Evolutionary conservation across 2,888 invertebrate species (phyloP).

Genomic region (Gryllus longicercus): DNA sequence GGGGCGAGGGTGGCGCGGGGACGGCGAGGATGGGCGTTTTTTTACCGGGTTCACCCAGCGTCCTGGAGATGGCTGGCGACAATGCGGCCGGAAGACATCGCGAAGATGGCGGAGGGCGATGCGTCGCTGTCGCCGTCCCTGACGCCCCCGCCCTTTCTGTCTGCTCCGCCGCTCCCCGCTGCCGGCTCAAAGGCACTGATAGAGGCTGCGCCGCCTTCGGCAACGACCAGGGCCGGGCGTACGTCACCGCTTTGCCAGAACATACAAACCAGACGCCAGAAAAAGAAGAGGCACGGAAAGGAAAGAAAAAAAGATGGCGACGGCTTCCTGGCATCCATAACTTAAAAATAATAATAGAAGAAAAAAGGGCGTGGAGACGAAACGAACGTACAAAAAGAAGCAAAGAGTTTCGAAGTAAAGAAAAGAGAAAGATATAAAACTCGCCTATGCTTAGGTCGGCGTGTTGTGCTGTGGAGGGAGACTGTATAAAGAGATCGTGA

Average conservation of each 20-base stretch:
- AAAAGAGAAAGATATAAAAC: background rate
- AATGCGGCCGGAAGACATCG: too few relatives aligned
- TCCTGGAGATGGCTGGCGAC: too few relatives aligned
- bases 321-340: conserved; percentile 8
- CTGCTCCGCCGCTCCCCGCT: background rate
- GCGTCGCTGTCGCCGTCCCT: too few relatives aligned
- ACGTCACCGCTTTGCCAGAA: background rate
- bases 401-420: background rate
- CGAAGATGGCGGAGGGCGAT: too few relatives aligned
- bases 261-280: background rate
- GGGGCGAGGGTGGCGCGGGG: too few relatives aligned
- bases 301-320: conserved; percentile 5
- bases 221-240: background rate
- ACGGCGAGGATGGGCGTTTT: too few relatives aligned
- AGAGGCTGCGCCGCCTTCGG: too few relatives aligned
- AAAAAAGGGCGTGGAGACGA: background rate
- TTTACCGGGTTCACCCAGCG: too few relatives aligned
- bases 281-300: background rate
- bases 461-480: too few relatives aligned
- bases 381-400: background rate
- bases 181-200: background rate
- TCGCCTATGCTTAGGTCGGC: background rate
- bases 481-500: background rate
- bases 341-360: conserved; percentile 17
- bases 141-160: background rate